Percentiles rank a stretch among this genome's conserved stretches.
These are phyloP conservation scores for Illadopsis cleaveri DNA, from an alignment of 2,113 vertebrate genomes.

Conservation along the genomic window DNA sequence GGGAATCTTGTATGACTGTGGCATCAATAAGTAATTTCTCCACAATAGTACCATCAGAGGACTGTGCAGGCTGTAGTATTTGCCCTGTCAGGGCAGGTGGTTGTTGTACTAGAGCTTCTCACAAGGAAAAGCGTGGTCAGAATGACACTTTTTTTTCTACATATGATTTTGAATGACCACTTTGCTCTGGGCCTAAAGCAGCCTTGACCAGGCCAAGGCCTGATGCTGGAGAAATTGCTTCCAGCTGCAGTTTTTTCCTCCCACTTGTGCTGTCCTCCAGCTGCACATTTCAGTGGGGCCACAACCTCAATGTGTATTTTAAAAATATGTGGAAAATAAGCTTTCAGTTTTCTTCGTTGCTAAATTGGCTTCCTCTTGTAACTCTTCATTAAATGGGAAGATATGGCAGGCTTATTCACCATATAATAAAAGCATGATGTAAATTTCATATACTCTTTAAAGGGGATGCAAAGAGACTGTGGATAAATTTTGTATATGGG, in stretches of 20 bases:
- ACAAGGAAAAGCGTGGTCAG: not conserved
- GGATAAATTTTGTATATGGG: not conserved
- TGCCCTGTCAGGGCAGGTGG: not conserved
- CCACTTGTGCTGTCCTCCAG: not conserved
- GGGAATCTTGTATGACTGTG: not conserved
- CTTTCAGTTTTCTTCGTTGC: rapidly evolving
- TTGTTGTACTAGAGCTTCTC: not conserved
- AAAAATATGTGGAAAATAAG: not conserved
- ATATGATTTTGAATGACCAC: not conserved
- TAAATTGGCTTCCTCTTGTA: not conserved
- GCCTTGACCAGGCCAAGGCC: not conserved
- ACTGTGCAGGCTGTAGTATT: not conserved
- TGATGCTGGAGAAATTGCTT: not conserved
- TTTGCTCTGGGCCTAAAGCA: not conserved
- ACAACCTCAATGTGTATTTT: not conserved
- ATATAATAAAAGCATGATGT: not conserved
- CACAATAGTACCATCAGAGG: not conserved
- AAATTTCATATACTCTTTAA: not conserved
- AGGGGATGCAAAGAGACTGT: not conserved
- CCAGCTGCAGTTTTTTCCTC: not conserved
- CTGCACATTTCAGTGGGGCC: not conserved
- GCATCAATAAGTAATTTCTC: not conserved
- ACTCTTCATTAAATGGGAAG: not conserved
- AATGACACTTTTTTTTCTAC: not conserved
- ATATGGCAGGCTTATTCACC: not conserved